Conservation (phyloP, 1,140 invertebrate species). For the Hylyphantes graminicola region DNA sequence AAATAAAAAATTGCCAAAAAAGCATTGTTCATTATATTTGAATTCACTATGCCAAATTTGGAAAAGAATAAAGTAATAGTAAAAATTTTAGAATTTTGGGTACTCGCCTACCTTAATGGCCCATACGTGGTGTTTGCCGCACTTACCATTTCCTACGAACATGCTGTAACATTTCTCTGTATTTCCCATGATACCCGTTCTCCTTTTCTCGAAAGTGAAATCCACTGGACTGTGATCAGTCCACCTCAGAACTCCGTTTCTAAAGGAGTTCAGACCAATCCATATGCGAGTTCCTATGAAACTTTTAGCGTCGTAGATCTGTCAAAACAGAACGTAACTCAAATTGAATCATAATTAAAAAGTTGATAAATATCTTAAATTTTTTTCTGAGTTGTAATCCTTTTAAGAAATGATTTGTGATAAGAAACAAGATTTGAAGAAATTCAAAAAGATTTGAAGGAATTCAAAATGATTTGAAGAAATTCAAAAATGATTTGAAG, state of each 20-base stretch:
- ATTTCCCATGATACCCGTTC: conserved; percentile 7
- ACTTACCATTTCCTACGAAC: conserved; percentile 41
- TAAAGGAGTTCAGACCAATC: conserved; percentile 44
- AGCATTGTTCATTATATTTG: too few relatives aligned
- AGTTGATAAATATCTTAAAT: not conserved
- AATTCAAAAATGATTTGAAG: too few relatives aligned
- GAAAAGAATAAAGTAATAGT: too few relatives aligned
- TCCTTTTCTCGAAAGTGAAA: conserved; percentile 46
- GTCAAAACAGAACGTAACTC: not conserved
- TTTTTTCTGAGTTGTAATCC: not conserved
- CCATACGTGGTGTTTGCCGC: too few relatives aligned
- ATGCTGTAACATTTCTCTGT: conserved; percentile 45
- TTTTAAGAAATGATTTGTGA: too few relatives aligned
- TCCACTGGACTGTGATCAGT: conserved; percentile 25
- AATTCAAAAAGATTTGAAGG: too few relatives aligned
- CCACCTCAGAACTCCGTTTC: not conserved
- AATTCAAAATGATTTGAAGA: too few relatives aligned
- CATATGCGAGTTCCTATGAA: conserved; percentile 9
- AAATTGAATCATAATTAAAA: not conserved
- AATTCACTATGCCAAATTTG: too few relatives aligned
- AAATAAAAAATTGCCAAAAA: too few relatives aligned
- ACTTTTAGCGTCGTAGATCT: conserved; percentile 19
- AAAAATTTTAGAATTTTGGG: too few relatives aligned
- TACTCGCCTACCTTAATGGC: too few relatives aligned
- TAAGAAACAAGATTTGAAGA: too few relatives aligned